A percentile compares a stretch with the other conserved stretches of the same genome.
Conservation (phyloP, 1,140 invertebrate species). For the Apis mellifera region DNA sequence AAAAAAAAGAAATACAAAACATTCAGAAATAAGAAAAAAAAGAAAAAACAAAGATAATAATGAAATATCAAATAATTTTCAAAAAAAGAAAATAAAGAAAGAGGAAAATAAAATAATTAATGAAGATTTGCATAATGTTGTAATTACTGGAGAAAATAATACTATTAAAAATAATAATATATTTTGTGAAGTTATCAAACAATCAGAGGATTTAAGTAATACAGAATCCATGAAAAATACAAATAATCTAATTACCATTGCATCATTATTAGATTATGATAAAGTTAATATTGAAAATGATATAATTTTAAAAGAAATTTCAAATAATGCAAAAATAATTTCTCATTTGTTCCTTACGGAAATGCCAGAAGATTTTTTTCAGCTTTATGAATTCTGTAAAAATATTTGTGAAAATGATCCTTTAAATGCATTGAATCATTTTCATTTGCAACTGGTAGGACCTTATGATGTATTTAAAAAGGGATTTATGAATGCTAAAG, state of each 20-base stretch:
- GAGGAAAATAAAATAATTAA: background rate
- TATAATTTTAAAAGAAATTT: background rate
- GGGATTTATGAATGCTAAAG: constrained; percentile 83
- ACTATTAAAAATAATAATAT: background rate
- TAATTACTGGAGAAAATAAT: background rate
- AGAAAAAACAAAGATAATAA: constrained; percentile 50
- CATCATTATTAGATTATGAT: background rate
- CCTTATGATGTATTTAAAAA: constrained; percentile 92
- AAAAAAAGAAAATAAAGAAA: constrained; percentile 28
- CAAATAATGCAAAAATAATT: constrained; percentile 78
- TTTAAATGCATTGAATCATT: constrained; percentile 84
- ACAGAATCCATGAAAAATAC: background rate
- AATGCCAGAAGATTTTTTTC: constrained; percentile 95
- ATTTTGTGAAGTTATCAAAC: background rate
- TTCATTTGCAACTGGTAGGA: constrained; percentile 90
- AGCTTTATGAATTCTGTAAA: constrained; percentile 91
- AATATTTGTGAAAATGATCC: constrained; percentile 84
- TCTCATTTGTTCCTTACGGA: constrained; percentile 90
- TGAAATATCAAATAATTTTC: constrained; percentile 7
- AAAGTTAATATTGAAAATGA: background rate
- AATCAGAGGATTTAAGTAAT: background rate
- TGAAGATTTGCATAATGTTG: background rate
- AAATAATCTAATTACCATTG: background rate
- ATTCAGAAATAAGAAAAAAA: constrained; percentile 32
- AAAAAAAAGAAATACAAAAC: constrained; percentile 9